A percentile compares a stretch with the other conserved stretches of the same genome.
Evolutionary conservation across 2,113 vertebrate species (phyloP).

Genomic region (Empidonax alnorum): DNA sequence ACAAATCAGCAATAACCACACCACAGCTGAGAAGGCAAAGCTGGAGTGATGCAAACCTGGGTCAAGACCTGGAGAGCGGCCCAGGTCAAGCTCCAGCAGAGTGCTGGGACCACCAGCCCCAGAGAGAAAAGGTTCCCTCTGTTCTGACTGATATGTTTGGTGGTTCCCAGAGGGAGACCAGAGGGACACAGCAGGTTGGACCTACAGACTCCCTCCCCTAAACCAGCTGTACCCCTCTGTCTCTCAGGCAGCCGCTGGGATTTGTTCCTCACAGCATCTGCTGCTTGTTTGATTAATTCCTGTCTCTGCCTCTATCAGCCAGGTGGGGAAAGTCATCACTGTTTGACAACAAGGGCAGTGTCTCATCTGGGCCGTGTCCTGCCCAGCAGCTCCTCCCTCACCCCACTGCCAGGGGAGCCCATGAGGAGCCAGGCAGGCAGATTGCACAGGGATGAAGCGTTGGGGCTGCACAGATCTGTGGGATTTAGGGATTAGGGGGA

Average conservation of each 20-base stretch:
- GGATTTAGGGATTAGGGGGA: conserved; percentile 83
- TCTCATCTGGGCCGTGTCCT: background rate
- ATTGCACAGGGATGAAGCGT: conserved; percentile 53
- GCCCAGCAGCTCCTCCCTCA: background rate
- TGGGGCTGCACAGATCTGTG: conserved; percentile 70
- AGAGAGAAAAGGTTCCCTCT: fast-evolving
- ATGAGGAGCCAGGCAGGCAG: background rate
- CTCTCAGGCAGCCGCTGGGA: background rate
- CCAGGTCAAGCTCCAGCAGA: background rate
- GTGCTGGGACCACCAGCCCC: background rate
- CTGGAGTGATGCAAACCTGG: fast-evolving
- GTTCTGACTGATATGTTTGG: fast-evolving
- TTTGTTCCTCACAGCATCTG: background rate
- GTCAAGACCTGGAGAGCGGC: background rate
- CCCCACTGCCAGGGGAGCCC: background rate
- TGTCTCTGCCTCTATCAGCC: background rate
- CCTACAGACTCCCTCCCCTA: background rate
- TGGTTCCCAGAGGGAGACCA: background rate
- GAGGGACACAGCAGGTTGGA: background rate
- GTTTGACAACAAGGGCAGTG: background rate
- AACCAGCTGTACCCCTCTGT: background rate
- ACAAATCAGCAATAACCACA: background rate
- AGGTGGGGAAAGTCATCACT: background rate
- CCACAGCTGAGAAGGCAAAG: fast-evolving
- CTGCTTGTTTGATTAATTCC: background rate